phyloP scores from a whole-genome alignment of 2,888 invertebrate species.

The Endotricha flammealis region DNA sequence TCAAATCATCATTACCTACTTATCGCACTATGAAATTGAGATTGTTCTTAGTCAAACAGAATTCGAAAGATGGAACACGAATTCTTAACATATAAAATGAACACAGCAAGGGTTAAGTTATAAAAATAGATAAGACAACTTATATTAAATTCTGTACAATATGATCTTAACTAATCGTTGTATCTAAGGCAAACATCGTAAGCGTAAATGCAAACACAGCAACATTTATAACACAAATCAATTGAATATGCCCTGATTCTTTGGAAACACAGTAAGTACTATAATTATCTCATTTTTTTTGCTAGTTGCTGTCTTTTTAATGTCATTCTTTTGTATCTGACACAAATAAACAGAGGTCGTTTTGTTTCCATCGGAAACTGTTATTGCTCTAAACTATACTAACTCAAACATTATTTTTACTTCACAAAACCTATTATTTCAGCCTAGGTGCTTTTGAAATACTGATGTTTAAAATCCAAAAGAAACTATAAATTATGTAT shows the following conservation, averaged over 20 bases:
- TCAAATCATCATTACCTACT: constrained; percentile 14
- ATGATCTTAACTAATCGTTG: constrained; percentile 20
- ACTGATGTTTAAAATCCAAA: no score
- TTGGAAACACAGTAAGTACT: constrained; percentile 3
- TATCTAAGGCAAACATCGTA: constrained; percentile 14
- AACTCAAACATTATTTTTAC: constrained; percentile 31
- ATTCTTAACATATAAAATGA: constrained; percentile 22
- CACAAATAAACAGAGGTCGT: constrained; percentile 25
- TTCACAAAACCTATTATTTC: constrained; percentile 12
- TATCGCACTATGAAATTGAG: constrained; percentile 13
- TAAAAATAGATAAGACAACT: constrained; percentile 17
- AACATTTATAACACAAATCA: constrained; percentile 3
- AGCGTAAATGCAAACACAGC: constrained; percentile 13
- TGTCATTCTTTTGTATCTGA: constrained; percentile 7
- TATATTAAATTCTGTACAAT: constrained; percentile 23
- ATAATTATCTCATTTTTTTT: not conserved
- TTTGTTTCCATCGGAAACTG: constrained; percentile 56
- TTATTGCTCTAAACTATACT: constrained; percentile 48
- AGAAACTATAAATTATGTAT: no score
- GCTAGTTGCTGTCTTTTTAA: constrained; percentile 1
- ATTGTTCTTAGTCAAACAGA: constrained; percentile 15
- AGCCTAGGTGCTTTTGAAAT: no score
- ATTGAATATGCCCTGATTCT: constrained; percentile 10
- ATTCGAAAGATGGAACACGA: constrained; percentile 16
- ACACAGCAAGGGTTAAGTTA: constrained; percentile 26